phyloP scores from a whole-genome alignment of 2,113 vertebrate species.

The Urocitellus parryii region DNA sequence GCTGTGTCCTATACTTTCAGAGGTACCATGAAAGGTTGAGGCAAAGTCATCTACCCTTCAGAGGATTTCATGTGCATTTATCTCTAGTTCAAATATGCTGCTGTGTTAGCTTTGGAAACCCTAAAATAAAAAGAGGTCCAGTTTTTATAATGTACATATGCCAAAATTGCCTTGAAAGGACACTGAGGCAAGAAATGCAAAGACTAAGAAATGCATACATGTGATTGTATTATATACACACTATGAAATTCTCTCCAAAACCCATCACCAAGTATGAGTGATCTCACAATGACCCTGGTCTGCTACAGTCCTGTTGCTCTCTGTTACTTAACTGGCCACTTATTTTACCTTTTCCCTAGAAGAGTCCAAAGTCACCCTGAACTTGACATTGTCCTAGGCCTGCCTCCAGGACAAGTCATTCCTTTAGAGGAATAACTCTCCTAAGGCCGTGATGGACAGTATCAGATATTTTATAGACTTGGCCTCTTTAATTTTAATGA shows the following conservation, averaged over 20 bases:
- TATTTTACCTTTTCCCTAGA: background rate
- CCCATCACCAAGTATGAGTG: background rate
- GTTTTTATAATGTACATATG: background rate
- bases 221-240: background rate
- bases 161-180: background rate
- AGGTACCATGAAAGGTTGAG: background rate
- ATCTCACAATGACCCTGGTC: background rate
- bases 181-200: background rate
- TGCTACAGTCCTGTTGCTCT: rapidly evolving
- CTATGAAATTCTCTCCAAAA: background rate
- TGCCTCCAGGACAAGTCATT: background rate
- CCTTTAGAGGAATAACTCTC: background rate
- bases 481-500: background rate
- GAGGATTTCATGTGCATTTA: background rate
- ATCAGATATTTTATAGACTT: background rate
- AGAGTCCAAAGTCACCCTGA: background rate
- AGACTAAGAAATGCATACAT: background rate
- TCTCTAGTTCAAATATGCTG: background rate
- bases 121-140: background rate
- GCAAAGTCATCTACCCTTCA: background rate
- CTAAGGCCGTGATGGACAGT: background rate
- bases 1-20: background rate
- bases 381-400: rapidly evolving
- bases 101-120: background rate
- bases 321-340: background rate